A percentile compares a stretch with the other conserved stretches of the same genome.
Evolutionary conservation across 2,113 vertebrate species (phyloP).

Genomic region (Brachionichthys hirsutus): DNA sequence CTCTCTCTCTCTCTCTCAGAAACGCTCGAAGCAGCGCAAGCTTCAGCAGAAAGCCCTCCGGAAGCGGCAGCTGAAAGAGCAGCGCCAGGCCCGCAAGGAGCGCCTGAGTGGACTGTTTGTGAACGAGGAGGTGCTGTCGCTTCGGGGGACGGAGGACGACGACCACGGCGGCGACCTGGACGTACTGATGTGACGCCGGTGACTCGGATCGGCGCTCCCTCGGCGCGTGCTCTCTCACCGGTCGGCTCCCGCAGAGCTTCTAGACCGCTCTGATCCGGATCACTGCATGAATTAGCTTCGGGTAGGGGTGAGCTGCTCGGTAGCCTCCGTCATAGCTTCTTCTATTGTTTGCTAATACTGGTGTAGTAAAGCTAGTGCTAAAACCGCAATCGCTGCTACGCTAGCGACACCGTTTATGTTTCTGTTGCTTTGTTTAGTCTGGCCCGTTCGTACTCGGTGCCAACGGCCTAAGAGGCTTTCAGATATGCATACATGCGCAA

Average conservation of each 20-base stretch:
- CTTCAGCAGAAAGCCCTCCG: slow-evolving; percentile 97
- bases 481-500: neutral
- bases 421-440: slow-evolving; percentile 27
- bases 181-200: slow-evolving; percentile 93
- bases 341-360: slow-evolving; percentile 26
- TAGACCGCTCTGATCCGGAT: slow-evolving; percentile 1
- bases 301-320: slow-evolving; percentile 8
- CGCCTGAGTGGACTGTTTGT: slow-evolving; percentile 96
- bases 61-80: slow-evolving; percentile 97
- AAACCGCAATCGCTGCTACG: slow-evolving; percentile 7
- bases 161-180: slow-evolving; percentile 90
- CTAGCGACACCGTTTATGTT: slow-evolving; percentile 4
- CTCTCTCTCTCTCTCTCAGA: slow-evolving; percentile 60
- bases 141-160: slow-evolving; percentile 95
- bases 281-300: slow-evolving; percentile 17
- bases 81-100: slow-evolving; percentile 96
- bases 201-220: slow-evolving; percentile 85
- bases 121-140: slow-evolving; percentile 95
- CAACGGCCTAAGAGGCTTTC: slow-evolving; percentile 1
- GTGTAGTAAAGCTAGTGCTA: slow-evolving; percentile 11
- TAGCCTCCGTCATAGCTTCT: slow-evolving; percentile 17
- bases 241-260: slow-evolving; percentile 19
- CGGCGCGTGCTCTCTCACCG: slow-evolving; percentile 74
- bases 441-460: slow-evolving; percentile 12
- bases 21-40: slow-evolving; percentile 96